These are phyloP conservation scores for Eilema depressum DNA, from an alignment of 2,888 invertebrate genomes.

Conservation along the genomic window DNA sequence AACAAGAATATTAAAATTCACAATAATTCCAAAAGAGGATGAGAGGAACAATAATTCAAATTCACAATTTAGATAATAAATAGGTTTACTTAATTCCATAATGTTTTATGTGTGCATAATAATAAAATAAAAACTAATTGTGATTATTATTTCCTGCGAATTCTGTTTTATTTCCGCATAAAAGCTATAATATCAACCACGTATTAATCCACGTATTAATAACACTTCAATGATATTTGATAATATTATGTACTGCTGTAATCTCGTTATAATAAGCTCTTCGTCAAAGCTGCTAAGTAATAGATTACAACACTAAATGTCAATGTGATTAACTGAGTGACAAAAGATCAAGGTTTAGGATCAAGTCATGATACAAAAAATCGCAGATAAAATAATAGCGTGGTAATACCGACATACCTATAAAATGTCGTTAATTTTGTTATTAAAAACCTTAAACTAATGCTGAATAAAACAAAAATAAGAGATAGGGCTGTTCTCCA, in stretches of 20 bases:
- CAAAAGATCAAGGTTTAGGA: conserved; percentile 13
- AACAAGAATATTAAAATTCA: no score
- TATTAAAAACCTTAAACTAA: not conserved
- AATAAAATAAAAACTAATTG: no score
- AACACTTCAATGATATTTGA: not conserved
- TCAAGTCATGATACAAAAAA: not conserved
- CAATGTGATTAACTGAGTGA: not conserved
- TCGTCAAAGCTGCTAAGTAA: not conserved
- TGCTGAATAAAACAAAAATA: no score
- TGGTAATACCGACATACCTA: not conserved
- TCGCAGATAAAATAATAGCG: not conserved
- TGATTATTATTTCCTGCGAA: no score
- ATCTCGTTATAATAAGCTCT: not conserved
- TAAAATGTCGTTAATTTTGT: not conserved
- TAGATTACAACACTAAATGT: conserved; percentile 3
- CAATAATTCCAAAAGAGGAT: no score
- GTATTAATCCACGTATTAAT: not conserved
- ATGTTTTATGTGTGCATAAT: no score
- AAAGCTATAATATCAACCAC: not conserved
- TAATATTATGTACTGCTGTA: not conserved
- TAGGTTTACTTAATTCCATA: no score
- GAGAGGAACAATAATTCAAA: no score
- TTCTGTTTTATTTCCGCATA: not conserved
- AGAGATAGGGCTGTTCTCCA: no score
- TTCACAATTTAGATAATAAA: no score